Evolutionary conservation across 92 coral and sea anemone species (phyloP).

Genomic region (Palythoa grandis): DNA sequence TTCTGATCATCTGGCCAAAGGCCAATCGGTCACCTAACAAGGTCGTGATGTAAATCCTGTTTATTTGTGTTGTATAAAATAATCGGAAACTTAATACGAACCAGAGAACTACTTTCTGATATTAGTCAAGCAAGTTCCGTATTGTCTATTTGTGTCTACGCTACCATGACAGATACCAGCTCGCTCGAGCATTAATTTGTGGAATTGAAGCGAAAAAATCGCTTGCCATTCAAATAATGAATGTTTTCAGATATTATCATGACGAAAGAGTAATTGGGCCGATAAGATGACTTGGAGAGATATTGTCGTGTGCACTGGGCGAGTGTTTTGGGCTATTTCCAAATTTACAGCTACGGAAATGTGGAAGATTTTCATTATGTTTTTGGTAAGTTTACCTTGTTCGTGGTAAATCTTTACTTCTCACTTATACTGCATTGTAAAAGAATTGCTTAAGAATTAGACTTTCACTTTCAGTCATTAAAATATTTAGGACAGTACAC

Average conservation of each 20-base stretch:
- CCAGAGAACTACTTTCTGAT: not conserved
- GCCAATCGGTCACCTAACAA: not conserved
- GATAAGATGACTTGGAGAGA: conserved; percentile 24
- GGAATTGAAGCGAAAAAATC: not conserved
- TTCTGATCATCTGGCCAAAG: conserved; percentile 1
- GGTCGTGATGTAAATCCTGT: conserved; percentile 38
- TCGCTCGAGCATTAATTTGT: not conserved
- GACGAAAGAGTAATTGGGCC: not conserved
- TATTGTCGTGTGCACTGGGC: not conserved
- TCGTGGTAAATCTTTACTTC: not conserved
- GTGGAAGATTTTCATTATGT: conserved; percentile 21
- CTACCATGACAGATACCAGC: not conserved
- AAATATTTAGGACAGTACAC: not conserved
- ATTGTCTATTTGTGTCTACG: not conserved
- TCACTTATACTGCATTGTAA: not conserved
- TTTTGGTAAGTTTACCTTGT: conserved; percentile 10
- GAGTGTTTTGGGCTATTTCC: conserved; percentile 8
- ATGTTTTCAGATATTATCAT: not conserved
- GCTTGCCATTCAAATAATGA: not conserved
- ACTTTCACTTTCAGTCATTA: not conserved
- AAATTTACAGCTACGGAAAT: conserved; percentile 20
- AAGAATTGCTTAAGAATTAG: not conserved
- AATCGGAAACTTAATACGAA: not conserved
- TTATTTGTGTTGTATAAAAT: conserved; percentile 3
- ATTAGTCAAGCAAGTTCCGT: conserved; percentile 3